These are phyloP conservation scores for Rhipidura dahli DNA, from an alignment of 2,113 vertebrate species.

Conservation along the genomic window DNA sequence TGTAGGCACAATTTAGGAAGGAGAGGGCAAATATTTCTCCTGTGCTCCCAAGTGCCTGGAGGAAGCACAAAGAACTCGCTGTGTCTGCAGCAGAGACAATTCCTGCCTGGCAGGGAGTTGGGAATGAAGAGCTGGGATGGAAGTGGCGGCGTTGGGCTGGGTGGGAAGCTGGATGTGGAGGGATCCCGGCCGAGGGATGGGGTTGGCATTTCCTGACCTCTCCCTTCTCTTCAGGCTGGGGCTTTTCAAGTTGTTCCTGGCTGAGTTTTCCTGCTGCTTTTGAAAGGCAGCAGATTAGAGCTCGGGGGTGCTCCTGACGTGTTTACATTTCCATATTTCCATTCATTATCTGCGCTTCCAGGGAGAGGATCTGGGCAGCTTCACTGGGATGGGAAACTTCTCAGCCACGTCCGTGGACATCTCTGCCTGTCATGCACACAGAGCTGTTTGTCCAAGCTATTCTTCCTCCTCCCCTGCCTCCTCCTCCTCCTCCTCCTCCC, in stretches of 20 bases:
- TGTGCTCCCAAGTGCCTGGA: not conserved
- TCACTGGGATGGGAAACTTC: not conserved
- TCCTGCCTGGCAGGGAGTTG: not conserved
- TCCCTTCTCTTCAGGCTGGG: not conserved
- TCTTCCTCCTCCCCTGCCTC: not conserved
- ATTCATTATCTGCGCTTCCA: not conserved
- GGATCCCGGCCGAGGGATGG: not conserved
- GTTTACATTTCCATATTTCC: not conserved
- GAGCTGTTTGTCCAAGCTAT: not conserved
- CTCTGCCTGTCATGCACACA: not conserved
- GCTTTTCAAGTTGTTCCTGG: not conserved
- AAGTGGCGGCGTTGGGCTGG: not conserved
- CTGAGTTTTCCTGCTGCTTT: not conserved
- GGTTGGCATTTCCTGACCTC: not conserved
- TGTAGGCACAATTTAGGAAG: not conserved
- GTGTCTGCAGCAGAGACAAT: not conserved
- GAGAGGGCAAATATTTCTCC: constrained; percentile 45
- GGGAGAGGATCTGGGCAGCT: not conserved
- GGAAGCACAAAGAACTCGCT: not conserved
- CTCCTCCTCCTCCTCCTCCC: not conserved
- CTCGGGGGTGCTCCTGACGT: not conserved
- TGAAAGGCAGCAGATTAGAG: not conserved
- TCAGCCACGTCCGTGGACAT: rapidly evolving
- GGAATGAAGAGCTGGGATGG: not conserved
- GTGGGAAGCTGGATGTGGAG: not conserved